Base-by-base conservation (phyloP, 2,888 invertebrate species). In the Aphidoletes aphidimyza region DNA sequence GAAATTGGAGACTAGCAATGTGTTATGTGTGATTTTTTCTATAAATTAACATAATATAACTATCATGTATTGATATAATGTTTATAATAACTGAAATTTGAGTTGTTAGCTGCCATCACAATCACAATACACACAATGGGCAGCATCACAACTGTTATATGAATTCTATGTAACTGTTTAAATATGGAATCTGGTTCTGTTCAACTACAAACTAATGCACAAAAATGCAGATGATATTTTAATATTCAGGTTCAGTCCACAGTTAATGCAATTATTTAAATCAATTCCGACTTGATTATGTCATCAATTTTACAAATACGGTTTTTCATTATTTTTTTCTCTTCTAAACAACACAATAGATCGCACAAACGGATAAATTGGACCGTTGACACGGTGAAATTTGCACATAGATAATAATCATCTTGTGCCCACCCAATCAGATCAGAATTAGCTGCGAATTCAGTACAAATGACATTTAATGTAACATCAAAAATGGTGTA, bases 61-160 rank as follows among this genome's bases (percentile, higher is more conserved):
- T 54, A 54, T 39, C n/a, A 54, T 54, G 1, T 5, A 54, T 22
- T 47, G 47, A 11, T 11, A 11, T 14, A 47, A 22, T 22, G 2
- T 47, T 2, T 11, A 11, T 22, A 54, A 22, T 22, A 54, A 54
- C 54, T 54, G 3, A 54, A 54, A 3, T 22, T 22, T 14, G 2
- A 47, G 3, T 11, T 47, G 9, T 54, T 54, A 54, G 54, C 54
- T 54, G 54, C 54, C 54, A 54, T n/a, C 54, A 54, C 54, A 54
- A 54, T 54, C 54, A 54, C 54, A 54, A 54, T 22, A 54, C 22
- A 54, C 54, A 54, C 54, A 3, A n/a, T 54, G n/a, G 54, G 54
- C 54, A 47, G 47, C 47, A 47, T 47, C n/a, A n/a, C 39, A 39
- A 11, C 39, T 5, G 0, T 14, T 3, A 54, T 54, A 54, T 54